Percentiles rank a stretch among this genome's conserved stretches.
phyloP scores from a whole-genome alignment of 1,140 invertebrate species.

The Mesaphorura yosii region DNA sequence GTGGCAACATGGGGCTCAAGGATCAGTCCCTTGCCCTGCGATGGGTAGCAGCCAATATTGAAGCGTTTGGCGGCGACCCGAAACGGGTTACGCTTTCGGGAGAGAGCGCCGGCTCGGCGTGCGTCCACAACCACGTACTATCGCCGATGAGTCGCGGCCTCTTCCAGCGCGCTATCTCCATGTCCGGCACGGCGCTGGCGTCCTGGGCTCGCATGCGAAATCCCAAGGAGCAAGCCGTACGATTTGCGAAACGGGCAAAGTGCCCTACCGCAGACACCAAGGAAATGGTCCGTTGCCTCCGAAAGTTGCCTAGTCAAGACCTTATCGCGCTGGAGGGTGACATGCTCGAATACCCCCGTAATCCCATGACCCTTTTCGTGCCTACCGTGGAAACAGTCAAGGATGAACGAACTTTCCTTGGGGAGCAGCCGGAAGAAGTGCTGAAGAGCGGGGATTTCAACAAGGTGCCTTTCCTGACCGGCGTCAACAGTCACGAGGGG shows the following conservation, averaged over 20 bases:
- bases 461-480: conserved; percentile 10
- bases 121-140: conserved; percentile 45
- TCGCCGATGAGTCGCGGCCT: conserved; percentile 35
- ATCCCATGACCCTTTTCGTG: conserved; percentile 5
- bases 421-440: conserved; percentile 8
- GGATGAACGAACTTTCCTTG: conserved; percentile 8
- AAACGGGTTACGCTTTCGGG: conserved; percentile 47
- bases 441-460: conserved; percentile 1
- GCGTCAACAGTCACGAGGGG: conserved; percentile 12
- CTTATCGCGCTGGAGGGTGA: conserved; percentile 1
- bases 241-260: conserved; percentile 34
- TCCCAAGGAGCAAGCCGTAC: conserved; percentile 34
- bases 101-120: conserved; percentile 34
- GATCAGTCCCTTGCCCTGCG: conserved; percentile 43
- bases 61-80: conserved; percentile 46
- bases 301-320: conserved; percentile 1
- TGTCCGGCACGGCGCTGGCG: conserved; percentile 21
- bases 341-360: not conserved
- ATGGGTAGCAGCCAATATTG: conserved; percentile 42
- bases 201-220: conserved; percentile 32
- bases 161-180: conserved; percentile 27
- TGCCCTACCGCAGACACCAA: conserved; percentile 29
- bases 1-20: conserved; percentile 20
- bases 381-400: conserved; percentile 10
- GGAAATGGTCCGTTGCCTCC: conserved; percentile 25